Conservation (phyloP, 2,113 vertebrate species). For the Bothrops jararaca region DNA sequence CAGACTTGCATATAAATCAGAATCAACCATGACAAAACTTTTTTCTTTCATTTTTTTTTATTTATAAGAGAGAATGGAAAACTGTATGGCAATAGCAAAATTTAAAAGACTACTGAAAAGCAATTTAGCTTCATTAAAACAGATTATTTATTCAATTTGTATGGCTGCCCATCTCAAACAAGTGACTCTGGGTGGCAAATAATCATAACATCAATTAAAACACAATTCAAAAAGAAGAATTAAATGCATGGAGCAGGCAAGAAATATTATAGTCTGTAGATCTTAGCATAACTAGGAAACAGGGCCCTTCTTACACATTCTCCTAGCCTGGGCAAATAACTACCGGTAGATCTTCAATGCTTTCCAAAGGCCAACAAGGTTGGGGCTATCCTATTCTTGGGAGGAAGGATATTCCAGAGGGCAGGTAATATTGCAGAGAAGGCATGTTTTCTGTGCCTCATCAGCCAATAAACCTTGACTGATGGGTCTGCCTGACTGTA, state of each 20-base stretch:
- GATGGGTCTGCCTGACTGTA: neutral
- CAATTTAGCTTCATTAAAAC: neutral
- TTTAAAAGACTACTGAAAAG: neutral
- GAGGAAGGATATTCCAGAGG: neutral
- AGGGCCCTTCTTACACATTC: too few relatives aligned
- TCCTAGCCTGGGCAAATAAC: too few relatives aligned
- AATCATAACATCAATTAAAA: neutral
- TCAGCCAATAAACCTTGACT: neutral
- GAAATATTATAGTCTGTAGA: too few relatives aligned
- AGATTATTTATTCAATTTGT: neutral
- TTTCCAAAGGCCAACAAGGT: too few relatives aligned
- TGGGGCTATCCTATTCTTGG: too few relatives aligned
- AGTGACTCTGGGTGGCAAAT: too few relatives aligned
- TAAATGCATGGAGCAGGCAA: too few relatives aligned
- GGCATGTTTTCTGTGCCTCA: neutral
- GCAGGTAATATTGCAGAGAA: neutral
- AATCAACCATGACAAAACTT: neutral
- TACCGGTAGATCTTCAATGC: too few relatives aligned
- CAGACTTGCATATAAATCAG: neutral
- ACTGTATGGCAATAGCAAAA: neutral
- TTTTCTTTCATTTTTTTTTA: neutral
- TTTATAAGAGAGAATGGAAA: neutral
- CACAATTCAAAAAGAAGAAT: neutral
- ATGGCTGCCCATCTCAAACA: neutral
- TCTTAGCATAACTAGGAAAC: too few relatives aligned